Base-by-base conservation (phyloP, 2,888 invertebrate genomes). In the Tryphoninae sp. region DNA sequence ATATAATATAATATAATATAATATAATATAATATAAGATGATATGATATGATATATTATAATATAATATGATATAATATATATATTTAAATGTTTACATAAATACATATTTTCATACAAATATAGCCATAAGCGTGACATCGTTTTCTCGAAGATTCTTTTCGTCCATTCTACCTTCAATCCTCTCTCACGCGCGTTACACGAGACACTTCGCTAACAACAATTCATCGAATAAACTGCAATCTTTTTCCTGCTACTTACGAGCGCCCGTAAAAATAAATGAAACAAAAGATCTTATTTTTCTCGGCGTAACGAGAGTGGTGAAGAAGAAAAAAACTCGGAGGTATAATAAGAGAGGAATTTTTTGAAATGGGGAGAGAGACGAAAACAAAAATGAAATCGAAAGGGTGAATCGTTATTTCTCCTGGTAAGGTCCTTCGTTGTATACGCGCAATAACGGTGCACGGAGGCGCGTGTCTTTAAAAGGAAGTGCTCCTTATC, bases 401-500 rank as follows among this genome's bases (percentile, higher is more conserved):
- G 42, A 55, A 23, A 45, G 62, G 67, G 45, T 62, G n/a, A 67
- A 72, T 76, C 55, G 76, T 71, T 75, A 71, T 64, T 58, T 71
- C 71, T 71, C 65, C 53, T n/a, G 13, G 75, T 76, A 71, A 51
- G 59, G 71, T 71, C n/a, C 69, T 61, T 53, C 11, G 42, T n/a
- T 42, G 71, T 76, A 16, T 72, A 64, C 59, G 65, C 76, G 75
- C 67, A 61, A 71, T 76, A 80, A 76, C 65, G 75, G 75, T 64
- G 51, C 59, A n/a, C 75, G n/a, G 13, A 19, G 33, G 59, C 76
- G 58, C 59, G 42, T 53, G 80, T 62, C 80, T 58, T 72, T 73
- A 73, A 77, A 77, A 68, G 80, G 80, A 77, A 77, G 68, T 77
- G 55, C 77, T 81, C 68, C 77, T 81, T 81, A 81, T 81, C 80